phyloP scores from a whole-genome alignment of 2,113 vertebrate species.

The Sarotherodon lohbergeri region DNA sequence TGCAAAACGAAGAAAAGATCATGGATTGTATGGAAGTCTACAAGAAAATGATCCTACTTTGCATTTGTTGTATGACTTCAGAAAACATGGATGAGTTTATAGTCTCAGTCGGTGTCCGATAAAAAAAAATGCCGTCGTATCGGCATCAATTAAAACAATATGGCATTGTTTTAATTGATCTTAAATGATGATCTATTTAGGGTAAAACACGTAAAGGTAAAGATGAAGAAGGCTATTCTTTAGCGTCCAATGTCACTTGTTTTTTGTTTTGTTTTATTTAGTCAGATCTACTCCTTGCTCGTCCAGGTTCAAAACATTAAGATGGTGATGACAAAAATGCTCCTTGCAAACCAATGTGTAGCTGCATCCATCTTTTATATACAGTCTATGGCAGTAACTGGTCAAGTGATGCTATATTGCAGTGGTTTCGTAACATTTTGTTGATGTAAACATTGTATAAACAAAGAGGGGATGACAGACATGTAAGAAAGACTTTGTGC shows the following conservation, averaged over 20 bases:
- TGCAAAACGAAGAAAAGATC: neutral
- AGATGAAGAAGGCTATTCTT: neutral
- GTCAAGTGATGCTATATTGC: neutral
- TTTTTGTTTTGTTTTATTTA: neutral
- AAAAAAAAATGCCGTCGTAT: neutral
- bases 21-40: neutral
- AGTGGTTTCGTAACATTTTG: neutral
- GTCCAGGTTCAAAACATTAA: neutral
- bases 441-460: neutral
- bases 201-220: neutral
- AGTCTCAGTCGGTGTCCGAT: neutral
- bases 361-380: neutral
- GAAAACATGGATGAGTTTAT: neutral
- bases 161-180: neutral
- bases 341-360: neutral
- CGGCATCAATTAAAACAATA: neutral
- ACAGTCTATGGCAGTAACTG: neutral
- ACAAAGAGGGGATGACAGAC: neutral
- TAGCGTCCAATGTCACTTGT: neutral
- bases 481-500: neutral
- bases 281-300: neutral
- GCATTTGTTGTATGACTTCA: neutral
- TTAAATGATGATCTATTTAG: neutral
- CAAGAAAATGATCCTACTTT: neutral
- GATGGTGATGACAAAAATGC: neutral